Conservation (phyloP, 2,113 vertebrate genomes). For the Plotosus lineatus region DNA sequence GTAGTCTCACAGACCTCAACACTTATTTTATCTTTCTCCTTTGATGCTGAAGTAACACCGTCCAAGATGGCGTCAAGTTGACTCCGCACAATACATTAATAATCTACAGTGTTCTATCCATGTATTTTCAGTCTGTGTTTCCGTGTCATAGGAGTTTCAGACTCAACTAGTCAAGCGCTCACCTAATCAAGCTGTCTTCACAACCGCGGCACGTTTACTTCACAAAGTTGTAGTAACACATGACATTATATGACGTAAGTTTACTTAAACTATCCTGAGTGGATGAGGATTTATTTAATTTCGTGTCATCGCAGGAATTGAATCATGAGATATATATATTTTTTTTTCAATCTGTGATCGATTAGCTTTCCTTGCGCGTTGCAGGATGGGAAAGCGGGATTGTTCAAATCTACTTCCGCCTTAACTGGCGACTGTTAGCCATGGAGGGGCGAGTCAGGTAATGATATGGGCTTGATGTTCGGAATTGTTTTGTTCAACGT, state of each 20-base stretch:
- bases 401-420: slow-evolving; percentile 55
- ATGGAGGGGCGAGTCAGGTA: slow-evolving; percentile 58
- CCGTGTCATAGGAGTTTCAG: not conserved
- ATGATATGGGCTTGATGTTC: no score
- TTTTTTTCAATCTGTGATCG: not conserved
- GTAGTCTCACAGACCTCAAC: no score
- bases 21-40: no score
- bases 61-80: no score
- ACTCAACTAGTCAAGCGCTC: not conserved
- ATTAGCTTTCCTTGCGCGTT: slow-evolving; percentile 36
- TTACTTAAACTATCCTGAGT: not conserved
- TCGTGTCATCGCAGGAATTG: not conserved
- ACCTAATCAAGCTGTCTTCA: not conserved
- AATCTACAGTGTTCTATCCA: no score
- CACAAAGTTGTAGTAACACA: not conserved
- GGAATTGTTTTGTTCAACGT: no score
- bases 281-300: not conserved
- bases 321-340: no score
- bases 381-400: slow-evolving; percentile 56
- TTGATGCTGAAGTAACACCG: no score
- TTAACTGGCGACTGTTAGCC: slow-evolving; percentile 20
- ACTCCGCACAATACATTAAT: no score
- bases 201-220: not conserved
- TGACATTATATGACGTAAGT: not conserved
- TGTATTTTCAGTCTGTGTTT: no score